These are phyloP conservation scores for Drosophila lacicola DNA, from an alignment of 2,888 invertebrate genomes.

Conservation along the genomic window DNA sequence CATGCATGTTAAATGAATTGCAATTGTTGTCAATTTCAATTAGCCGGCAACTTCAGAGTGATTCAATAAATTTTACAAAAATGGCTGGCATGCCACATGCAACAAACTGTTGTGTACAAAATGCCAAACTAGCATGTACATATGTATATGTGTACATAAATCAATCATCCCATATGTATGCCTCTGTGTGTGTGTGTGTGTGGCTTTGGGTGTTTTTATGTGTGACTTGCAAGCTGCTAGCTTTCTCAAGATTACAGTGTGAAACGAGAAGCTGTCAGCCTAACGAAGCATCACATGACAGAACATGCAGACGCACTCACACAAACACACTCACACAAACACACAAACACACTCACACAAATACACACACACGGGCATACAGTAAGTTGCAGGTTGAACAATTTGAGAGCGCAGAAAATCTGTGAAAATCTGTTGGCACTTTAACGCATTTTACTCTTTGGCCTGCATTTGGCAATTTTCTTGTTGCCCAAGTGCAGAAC, in stretches of 20 bases:
- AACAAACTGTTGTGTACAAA: slow-evolving; percentile 12
- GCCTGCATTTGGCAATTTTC: slow-evolving; percentile 42
- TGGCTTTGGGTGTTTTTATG: slow-evolving; percentile 10
- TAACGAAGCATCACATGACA: slow-evolving; percentile 66
- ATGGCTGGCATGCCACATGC: slow-evolving; percentile 18
- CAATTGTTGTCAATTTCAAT: slow-evolving; percentile 27
- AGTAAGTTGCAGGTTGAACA: slow-evolving; percentile 36
- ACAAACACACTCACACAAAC: background rate
- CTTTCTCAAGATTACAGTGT: slow-evolving; percentile 30
- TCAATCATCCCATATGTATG: slow-evolving; percentile 4
- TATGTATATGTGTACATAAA: slow-evolving; percentile 1
- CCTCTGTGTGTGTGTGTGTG: slow-evolving; percentile 1
- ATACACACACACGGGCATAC: too few relatives aligned
- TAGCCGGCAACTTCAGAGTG: slow-evolving; percentile 9
- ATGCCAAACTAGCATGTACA: slow-evolving; percentile 2
- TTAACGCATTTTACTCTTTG: slow-evolving; percentile 54
- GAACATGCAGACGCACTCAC: slow-evolving; percentile 44
- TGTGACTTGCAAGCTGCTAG: slow-evolving; percentile 27
- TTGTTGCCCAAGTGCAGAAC: background rate
- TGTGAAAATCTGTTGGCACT: slow-evolving; percentile 58
- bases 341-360: background rate
- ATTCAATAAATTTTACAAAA: slow-evolving; percentile 4
- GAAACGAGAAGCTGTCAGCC: slow-evolving; percentile 59
- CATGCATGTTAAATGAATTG: slow-evolving; percentile 14
- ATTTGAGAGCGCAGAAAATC: slow-evolving; percentile 27